Base-by-base conservation (phyloP, 1,140 invertebrate species). In the Neodiprion lecontei region DNA sequence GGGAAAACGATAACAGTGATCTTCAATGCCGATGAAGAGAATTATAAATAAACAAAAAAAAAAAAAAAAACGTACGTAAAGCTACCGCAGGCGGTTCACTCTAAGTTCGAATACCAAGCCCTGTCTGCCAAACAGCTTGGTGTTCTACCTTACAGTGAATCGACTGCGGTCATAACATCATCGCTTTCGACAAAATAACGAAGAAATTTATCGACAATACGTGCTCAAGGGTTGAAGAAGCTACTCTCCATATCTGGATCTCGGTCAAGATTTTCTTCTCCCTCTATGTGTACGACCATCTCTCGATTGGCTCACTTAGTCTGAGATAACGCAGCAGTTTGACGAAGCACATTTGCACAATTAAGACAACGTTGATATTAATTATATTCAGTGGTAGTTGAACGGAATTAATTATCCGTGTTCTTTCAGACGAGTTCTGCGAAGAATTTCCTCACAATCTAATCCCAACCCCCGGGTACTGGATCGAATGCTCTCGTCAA, bases 401-500 rank as follows among this genome's bases (percentile, higher is more conserved):
- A 40, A 40, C 5, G 28, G 28, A 40, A 40, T 40, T 76, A 67
- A 73, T 53, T 74, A 14, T 14, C n/a, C 61, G 65, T 75, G 65
- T 83, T 74, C 78, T 90, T 91, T 47, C 89, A 96, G 96, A 97
- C 90, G 96, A 97, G 87, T 95, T 97, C 85, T 98, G 96, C 85
- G 93, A 96, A 83, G 95, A 97, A 82, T 97, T 95, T 88, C 96
- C 96, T 0, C 96, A 98, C 88, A 96, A 94, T 83, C 90, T 98
- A 78, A 94, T 96, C 72, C 94, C 95, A 0, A 96, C 96, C 0
- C 95, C 96, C 0, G 96, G 96, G 48, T 98, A 98, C 88, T 98
- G 96, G 96, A 96, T 98, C 81, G 96, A 98, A 87, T 98, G 96
- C 85, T 96, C 95, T 0, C 90, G 95, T 48, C 95, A 96, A 85